Evolutionary conservation across 2,888 invertebrate species (phyloP).

Genomic region (Pasiphila rectangulata): DNA sequence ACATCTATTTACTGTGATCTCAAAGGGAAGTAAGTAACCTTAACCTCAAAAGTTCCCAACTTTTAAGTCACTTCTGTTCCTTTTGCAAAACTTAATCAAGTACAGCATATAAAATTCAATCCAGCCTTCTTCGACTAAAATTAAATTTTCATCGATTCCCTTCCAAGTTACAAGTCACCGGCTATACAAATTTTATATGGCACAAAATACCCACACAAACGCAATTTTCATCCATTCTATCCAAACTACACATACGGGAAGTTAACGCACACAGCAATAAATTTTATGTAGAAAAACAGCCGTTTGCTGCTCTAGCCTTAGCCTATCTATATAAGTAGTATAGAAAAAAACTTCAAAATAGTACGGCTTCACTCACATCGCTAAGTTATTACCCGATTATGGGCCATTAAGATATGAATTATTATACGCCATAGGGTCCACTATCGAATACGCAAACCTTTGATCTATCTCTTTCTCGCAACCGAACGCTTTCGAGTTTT

Average conservation of each 20-base stretch:
- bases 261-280: conserved; percentile 58
- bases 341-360: conserved; percentile 79
- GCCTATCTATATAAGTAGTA: conserved; percentile 58
- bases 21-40: too few species aligned
- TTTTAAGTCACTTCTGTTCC: neutral
- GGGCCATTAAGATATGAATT: conserved; percentile 53
- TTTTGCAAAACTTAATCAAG: conserved; percentile 9
- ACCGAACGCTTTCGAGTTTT: conserved; percentile 79
- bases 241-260: conserved; percentile 71
- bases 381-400: conserved; percentile 49
- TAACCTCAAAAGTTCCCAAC: too few species aligned
- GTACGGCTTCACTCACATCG: conserved; percentile 68
- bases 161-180: conserved; percentile 46
- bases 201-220: conserved; percentile 52
- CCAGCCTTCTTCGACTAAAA: conserved; percentile 24
- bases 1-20: too few species aligned
- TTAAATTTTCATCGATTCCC: conserved; percentile 70
- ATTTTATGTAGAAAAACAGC: conserved; percentile 75
- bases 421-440: conserved; percentile 62
- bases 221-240: conserved; percentile 43
- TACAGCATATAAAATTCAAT: conserved; percentile 11
- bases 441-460: conserved; percentile 51
- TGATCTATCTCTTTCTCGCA: conserved; percentile 63
- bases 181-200: conserved; percentile 69
- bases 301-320: conserved; percentile 61